Base-by-base conservation (phyloP, 1,140 invertebrate species). In the Leucophenga varia region DNA sequence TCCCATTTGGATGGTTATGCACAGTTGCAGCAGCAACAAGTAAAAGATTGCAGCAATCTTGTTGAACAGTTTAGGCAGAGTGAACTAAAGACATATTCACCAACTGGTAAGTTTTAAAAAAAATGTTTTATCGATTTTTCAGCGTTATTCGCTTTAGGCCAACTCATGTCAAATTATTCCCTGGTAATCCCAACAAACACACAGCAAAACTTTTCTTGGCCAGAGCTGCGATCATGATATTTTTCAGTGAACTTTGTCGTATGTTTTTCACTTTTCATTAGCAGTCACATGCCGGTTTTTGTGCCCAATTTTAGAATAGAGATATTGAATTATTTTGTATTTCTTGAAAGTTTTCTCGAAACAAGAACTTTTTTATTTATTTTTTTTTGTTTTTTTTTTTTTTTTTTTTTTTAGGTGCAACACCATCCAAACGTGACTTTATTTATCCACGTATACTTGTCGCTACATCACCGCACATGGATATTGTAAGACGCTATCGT, bases 401-500 rank as follows among this genome's bases (percentile, higher is more conserved):
- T 17, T 38, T 20, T 58, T 52, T 57, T 12, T 56, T 17, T 54
- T 8, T 59, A 82, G 82, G 84, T 2, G 61, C 73, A 17, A 89
- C 87, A 0, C 87, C 87, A 2, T 74, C 76, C 2, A 81, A 82
- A 49, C 77, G 71, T 46, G 78, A 82, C 6, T 88, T 83, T 61
- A 48, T 67, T 1, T 88, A 83, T 77, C 85, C 87, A 39, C 76
- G 79, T 46, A 35, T 64, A 1, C 57, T 90, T 43, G 76, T 69
- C 1, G 60, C 75, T 32, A 88, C 86, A 2, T 89, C 87, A 1
- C 87, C 87, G 1, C 84, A 87, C 55, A 81, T 85, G 20, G 68
- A 80, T 1, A 83, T 89, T 20, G 72, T 89, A n/a, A 67, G 77
- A 34, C 72, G 82, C 21, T 86, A 81, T 59, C 75, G 82, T 0